Conservation (phyloP, 2,888 invertebrate genomes). For the Orthosia gothica region DNA sequence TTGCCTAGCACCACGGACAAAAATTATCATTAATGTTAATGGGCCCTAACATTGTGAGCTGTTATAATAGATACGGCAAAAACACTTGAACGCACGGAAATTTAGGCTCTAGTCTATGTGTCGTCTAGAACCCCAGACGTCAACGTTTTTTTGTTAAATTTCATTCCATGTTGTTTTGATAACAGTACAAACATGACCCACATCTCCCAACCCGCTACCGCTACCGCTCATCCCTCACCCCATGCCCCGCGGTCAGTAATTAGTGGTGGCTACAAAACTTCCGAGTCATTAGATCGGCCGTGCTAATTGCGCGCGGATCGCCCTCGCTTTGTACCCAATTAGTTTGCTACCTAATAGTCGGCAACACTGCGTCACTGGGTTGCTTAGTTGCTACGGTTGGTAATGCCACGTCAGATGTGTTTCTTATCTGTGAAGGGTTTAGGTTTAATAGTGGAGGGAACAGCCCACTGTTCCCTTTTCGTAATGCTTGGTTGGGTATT, state of each 20-base stretch:
- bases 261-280: slow-evolving; percentile 81
- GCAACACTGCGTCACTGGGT: slow-evolving; percentile 54
- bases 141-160: too few species aligned
- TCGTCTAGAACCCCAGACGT: too few species aligned
- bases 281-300: slow-evolving; percentile 82
- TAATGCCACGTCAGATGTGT: slow-evolving; percentile 54
- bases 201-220: slow-evolving; percentile 17
- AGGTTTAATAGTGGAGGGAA: slow-evolving; percentile 22
- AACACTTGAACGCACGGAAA: too few species aligned
- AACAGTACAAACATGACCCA: not conserved
- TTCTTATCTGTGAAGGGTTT: slow-evolving; percentile 54
- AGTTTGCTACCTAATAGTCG: slow-evolving; percentile 69
- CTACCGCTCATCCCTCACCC: slow-evolving; percentile 10
- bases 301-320: slow-evolving; percentile 82
- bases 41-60: too few species aligned
- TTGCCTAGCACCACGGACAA: too few species aligned
- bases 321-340: slow-evolving; percentile 83
- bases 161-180: not conserved
- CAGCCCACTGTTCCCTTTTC: not conserved
- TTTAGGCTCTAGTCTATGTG: too few species aligned
- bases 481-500: not conserved
- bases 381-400: not conserved
- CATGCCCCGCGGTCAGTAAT: slow-evolving; percentile 74
- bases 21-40: too few species aligned
- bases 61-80: too few species aligned